These are phyloP conservation scores for Oceanites oceanicus DNA, from an alignment of 2,113 vertebrate species.

Conservation along the genomic window DNA sequence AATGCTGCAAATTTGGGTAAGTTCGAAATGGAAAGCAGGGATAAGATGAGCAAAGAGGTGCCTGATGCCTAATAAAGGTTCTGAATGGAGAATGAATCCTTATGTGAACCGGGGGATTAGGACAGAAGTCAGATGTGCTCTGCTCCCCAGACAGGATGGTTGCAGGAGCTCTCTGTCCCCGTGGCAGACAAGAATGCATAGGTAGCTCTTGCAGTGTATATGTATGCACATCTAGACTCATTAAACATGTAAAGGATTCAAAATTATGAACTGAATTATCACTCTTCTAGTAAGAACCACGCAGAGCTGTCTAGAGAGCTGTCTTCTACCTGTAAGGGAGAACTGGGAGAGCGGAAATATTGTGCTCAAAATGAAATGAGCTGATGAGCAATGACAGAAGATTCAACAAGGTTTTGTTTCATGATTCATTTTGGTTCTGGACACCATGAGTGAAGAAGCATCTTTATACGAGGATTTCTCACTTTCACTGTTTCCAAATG, in stretches of 20 bases:
- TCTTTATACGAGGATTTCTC: background rate
- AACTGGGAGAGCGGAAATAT: background rate
- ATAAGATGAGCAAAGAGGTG: background rate
- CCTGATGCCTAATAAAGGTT: background rate
- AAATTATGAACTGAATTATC: background rate
- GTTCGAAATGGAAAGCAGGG: background rate
- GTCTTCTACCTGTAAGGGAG: background rate
- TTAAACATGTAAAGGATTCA: background rate
- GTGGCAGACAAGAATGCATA: background rate
- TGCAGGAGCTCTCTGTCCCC: background rate
- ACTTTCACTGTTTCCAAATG: background rate
- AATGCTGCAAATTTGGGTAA: background rate
- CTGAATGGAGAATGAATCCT: background rate
- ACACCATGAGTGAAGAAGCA: background rate
- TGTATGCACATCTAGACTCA: background rate
- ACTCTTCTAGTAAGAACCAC: background rate
- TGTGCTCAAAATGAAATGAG: background rate
- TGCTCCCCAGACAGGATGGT: background rate
- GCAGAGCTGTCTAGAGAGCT: background rate
- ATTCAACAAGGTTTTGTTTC: background rate
- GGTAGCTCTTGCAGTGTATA: background rate
- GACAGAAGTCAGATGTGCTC: background rate
- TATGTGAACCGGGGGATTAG: background rate
- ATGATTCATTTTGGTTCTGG: background rate
- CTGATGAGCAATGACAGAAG: background rate